Conservation (phyloP, 2,797 vertebrate species). For the Gobionotothen gibberifrons region DNA sequence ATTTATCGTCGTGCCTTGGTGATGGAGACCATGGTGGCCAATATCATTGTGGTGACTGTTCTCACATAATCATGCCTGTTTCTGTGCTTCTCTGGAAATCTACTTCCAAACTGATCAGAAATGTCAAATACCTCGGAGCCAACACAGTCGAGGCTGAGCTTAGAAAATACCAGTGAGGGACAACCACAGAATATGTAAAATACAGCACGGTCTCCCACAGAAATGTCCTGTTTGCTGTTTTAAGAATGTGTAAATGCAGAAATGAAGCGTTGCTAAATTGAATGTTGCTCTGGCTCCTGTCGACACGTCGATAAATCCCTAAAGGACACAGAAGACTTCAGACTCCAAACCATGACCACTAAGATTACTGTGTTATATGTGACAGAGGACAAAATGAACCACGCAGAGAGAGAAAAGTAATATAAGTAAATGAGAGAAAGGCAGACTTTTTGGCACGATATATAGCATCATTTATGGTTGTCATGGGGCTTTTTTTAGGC, state of each 20-base stretch:
- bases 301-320: constrained; percentile 72
- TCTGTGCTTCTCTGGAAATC: constrained; percentile 64
- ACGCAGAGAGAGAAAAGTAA: constrained; percentile 44
- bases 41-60: constrained; percentile 68
- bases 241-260: constrained; percentile 82
- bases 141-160: constrained; percentile 60
- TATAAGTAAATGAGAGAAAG: constrained; percentile 55
- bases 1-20: constrained; percentile 61
- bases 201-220: constrained; percentile 81
- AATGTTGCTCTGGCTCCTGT: constrained; percentile 71
- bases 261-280: constrained; percentile 80
- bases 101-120: constrained; percentile 75
- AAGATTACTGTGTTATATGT: constrained; percentile 76
- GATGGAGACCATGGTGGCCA: constrained; percentile 58
- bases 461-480: constrained; percentile 65
- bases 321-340: constrained; percentile 66
- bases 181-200: constrained; percentile 79
- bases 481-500: constrained; percentile 46
- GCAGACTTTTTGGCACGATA: constrained; percentile 58
- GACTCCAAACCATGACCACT: constrained; percentile 74
- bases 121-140: constrained; percentile 70
- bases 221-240: constrained; percentile 81
- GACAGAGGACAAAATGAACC: constrained; percentile 55
- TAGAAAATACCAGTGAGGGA: constrained; percentile 73
- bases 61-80: constrained; percentile 72